Evolutionary conservation across 2,797 vertebrate species (phyloP), one percentile per base, ranked within the genome.

Genomic region (Sphaeramia orbicularis): DNA sequence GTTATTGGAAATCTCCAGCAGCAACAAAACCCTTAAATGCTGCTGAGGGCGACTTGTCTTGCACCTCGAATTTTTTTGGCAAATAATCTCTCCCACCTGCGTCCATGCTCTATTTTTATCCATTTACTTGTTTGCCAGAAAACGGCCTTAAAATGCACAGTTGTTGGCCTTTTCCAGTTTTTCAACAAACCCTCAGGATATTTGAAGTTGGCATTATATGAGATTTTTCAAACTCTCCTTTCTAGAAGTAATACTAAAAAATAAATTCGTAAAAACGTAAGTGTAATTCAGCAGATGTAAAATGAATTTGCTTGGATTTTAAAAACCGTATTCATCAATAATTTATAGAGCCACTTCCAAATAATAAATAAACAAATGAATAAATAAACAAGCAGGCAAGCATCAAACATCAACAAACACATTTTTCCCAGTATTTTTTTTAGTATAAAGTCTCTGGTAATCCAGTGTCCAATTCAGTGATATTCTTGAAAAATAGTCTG

Each of bases 351-450:
- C 88, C 80, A 81, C 76, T 84, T 89, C 78, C 87, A 94, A 92
- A 93, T 87, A 93, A 94, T 93, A 94, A 94, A 92, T 92, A 93
- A 94, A 93, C 81, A 86, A 91, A 94, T 90, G 82, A 92, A 95
- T 94, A 94, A 94, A 95, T 94, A 93, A 94, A 93, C 91, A 88
- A 92, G 93, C 91, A 94, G 90, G 93, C 93, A 94, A 92, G 91
- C 91, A 35, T 35, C 32, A 93, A 93, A 93, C 91, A 93, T 87
- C 91, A 92, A 93, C 88, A 92, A 89, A 91, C 91, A 91, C 78
- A 48, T 89, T 90, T 78, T 61, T 62, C 55, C 66, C 74, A 61
- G 60, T 80, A 24, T 63, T 71, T 76, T 63, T 42, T 56, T 65
- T 43, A 51, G 64, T 90, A 91, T 72, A 92, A 93, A 93, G 83